A percentile compares a stretch with the other conserved stretches of the same genome.
These are phyloP conservation scores for Cosmopolites sordidus DNA, from an alignment of 2,888 invertebrate genomes.

Conservation along the genomic window DNA sequence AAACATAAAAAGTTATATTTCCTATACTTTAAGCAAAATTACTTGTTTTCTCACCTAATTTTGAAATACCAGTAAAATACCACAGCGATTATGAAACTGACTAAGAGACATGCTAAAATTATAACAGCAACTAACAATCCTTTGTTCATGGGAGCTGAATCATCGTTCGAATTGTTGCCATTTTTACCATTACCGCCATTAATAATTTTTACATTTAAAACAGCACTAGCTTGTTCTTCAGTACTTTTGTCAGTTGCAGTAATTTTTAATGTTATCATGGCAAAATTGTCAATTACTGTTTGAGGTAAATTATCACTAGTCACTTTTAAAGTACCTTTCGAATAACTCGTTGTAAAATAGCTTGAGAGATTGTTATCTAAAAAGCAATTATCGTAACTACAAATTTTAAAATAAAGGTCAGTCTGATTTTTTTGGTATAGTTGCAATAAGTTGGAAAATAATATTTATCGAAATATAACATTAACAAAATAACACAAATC, in stretches of 20 bases:
- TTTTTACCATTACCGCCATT: not conserved
- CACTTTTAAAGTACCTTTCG: slow-evolving; percentile 12
- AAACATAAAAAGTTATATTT: slow-evolving; percentile 7
- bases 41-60: slow-evolving; percentile 32
- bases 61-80: slow-evolving; percentile 38
- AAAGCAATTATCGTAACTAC: too few species aligned
- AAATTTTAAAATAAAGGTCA: too few species aligned
- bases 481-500: too few species aligned
- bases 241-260: slow-evolving; percentile 17
- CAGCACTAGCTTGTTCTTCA: slow-evolving; percentile 15
- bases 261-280: slow-evolving; percentile 25
- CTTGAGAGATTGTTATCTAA: slow-evolving; percentile 13
- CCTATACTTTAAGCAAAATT: too few species aligned
- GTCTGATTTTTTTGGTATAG: too few species aligned
- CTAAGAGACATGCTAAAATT: slow-evolving; percentile 38
- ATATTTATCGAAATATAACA: too few species aligned
- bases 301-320: slow-evolving; percentile 17
- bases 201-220: slow-evolving; percentile 22
- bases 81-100: slow-evolving; percentile 35
- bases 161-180: not conserved
- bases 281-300: slow-evolving; percentile 10
- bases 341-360: slow-evolving; percentile 19
- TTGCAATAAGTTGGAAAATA: too few species aligned
- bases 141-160: slow-evolving; percentile 16
- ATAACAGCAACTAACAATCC: slow-evolving; percentile 40